Percentiles rank a stretch among this genome's conserved stretches.
phyloP scores from a whole-genome alignment of 2,888 invertebrate genomes.

The Trissonchulus latispiculum region DNA sequence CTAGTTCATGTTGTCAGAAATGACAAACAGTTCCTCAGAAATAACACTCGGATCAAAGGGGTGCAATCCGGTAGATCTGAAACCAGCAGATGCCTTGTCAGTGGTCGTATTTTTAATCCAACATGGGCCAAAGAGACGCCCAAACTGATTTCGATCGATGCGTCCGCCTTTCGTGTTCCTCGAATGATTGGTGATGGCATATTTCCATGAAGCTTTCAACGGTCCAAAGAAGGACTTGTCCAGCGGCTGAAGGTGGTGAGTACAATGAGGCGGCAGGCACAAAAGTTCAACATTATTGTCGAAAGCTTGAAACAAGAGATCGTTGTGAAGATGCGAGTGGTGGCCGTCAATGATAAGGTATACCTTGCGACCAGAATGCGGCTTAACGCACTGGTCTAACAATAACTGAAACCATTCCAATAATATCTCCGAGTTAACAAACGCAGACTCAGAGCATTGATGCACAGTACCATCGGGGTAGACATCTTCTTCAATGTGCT shows the following conservation, averaged over 20 bases:
- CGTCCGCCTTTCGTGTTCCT: neutral
- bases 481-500: neutral
- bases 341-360: conserved; percentile 6
- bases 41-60: no score
- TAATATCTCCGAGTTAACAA: conserved; percentile 1
- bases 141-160: neutral
- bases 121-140: neutral
- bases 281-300: neutral
- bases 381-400: no score
- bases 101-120: neutral
- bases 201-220: neutral
- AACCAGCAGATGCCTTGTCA: neutral
- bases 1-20: no score
- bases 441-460: neutral
- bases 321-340: neutral
- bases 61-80: neutral
- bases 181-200: neutral
- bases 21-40: no score
- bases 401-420: conserved; percentile 4
- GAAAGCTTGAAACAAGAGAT: neutral
- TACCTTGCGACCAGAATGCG: neutral
- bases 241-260: conserved; percentile 4
- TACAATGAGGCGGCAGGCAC: neutral
- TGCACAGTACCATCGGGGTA: conserved; percentile 7
- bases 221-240: neutral